Conservation (phyloP, 2,888 invertebrate genomes). For the Desoria tigrina region DNA sequence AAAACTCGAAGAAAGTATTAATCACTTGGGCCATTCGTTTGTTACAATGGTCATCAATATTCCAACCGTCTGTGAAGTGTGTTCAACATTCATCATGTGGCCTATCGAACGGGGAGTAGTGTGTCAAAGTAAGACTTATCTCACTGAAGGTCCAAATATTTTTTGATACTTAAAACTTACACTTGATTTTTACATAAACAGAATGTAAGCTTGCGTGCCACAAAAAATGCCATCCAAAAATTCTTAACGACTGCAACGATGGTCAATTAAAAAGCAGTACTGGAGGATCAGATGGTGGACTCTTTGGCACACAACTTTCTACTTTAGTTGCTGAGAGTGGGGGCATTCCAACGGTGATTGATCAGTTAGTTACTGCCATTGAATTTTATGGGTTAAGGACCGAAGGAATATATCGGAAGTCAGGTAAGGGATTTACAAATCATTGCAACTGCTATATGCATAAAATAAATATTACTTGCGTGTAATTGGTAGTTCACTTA, state of each 20-base stretch:
- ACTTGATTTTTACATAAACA: conserved; percentile 54
- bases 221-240: conserved; percentile 86
- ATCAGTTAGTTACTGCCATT: conserved; percentile 82
- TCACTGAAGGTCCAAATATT: background rate
- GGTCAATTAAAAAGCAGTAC: conserved; percentile 42
- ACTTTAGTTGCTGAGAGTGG: conserved; percentile 70
- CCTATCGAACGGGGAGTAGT: conserved; percentile 86
- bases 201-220: conserved; percentile 89
- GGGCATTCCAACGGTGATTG: conserved; percentile 84
- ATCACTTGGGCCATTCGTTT: conserved; percentile 78
- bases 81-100: conserved; percentile 93
- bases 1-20: conserved; percentile 72
- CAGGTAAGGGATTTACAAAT: conserved; percentile 60
- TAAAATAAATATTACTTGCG: background rate
- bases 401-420: conserved; percentile 90
- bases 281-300: conserved; percentile 57
- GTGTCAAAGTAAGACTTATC: conserved; percentile 63
- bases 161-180: conserved; percentile 6
- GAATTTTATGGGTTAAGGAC: conserved; percentile 89
- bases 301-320: conserved; percentile 80
- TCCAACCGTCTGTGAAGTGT: conserved; percentile 93
- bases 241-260: conserved; percentile 61
- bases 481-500: conserved; percentile 11
- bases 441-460: background rate
- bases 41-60: conserved; percentile 89